Base-by-base conservation (phyloP, 1,140 invertebrate species). In the Heliconius nattereri region DNA sequence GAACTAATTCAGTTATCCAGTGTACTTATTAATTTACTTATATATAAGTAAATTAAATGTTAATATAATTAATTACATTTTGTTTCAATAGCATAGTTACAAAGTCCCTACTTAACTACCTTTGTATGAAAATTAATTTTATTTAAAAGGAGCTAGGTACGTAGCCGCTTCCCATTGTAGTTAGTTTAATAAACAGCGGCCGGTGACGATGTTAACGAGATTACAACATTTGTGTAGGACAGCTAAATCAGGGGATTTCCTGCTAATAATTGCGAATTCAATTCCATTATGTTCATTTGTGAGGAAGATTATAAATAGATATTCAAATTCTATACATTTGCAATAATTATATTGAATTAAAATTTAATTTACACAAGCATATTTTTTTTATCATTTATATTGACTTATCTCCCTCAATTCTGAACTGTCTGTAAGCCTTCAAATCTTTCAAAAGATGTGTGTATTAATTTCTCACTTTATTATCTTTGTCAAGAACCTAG, bases 131-230 rank as follows among this genome's bases (percentile, higher is more conserved):
- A 66, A 66, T 66, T 66, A 72, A 72, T 72, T 72, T 72, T 72
- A 72, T 72, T 77, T 77, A 77, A 52, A 35, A 40, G 19, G 75
- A 76, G 37, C 26, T 66, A 45, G 60, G 60, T 66, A 45, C 13
- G 75, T 76, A 40, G 23, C 45, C 75, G 75, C 60, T 49, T 76
- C 23, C 76, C 49, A 77, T 77, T 77, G 70, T 77, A 77, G 70
- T 77, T 71, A 35, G 70, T 57, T 77, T 77, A 77, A 77, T 77
- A 77, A 76, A 72, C 76, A 72, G 45, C 29, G 70, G 49, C 76
- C 66, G 76, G 70, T 77, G 70, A 77, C 76, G 76, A 77, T 72
- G 76, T 70, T 77, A 77, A 77, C 70, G 70, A 77, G 76, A 77
- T 77, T 77, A 77, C 70, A 66, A 45, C 66, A 37, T 77, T 77